These are phyloP conservation scores for Calliopum simillimum DNA, from an alignment of 2,888 invertebrate genomes.

Conservation along the genomic window DNA sequence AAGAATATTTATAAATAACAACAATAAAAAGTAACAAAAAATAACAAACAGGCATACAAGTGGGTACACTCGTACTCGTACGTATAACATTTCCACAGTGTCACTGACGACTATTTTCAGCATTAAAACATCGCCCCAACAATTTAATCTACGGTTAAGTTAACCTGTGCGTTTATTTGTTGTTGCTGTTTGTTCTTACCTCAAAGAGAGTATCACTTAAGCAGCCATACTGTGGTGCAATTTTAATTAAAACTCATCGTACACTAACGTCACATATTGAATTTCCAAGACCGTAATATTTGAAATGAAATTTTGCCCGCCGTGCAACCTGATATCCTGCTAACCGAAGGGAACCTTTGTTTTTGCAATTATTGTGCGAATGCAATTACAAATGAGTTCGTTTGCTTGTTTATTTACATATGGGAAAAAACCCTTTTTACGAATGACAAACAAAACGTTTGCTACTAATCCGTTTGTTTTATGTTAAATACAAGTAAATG, in stretches of 20 bases:
- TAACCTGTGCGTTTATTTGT: not conserved
- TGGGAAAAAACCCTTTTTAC: slow-evolving; percentile 25
- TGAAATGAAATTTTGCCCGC: not conserved
- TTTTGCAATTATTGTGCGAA: not conserved
- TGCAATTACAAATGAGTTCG: not conserved
- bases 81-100: too few relatives aligned
- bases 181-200: not conserved
- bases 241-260: slow-evolving; percentile 6
- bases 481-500: slow-evolving; percentile 29
- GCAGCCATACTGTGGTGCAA: slow-evolving; percentile 13
- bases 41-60: too few relatives aligned
- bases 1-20: too few relatives aligned
- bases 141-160: slow-evolving; percentile 26
- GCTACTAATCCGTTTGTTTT: slow-evolving; percentile 32
- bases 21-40: too few relatives aligned
- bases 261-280: not conserved
- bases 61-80: too few relatives aligned
- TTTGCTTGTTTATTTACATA: too few relatives aligned
- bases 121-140: not conserved
- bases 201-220: slow-evolving; percentile 22
- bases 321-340: slow-evolving; percentile 22
- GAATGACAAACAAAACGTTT: slow-evolving; percentile 13
- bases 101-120: too few relatives aligned
- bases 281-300: not conserved
- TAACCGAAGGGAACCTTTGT: not conserved